Evolutionary conservation across 2,888 invertebrate species (phyloP).

Genomic region (Maniola hyperantus): DNA sequence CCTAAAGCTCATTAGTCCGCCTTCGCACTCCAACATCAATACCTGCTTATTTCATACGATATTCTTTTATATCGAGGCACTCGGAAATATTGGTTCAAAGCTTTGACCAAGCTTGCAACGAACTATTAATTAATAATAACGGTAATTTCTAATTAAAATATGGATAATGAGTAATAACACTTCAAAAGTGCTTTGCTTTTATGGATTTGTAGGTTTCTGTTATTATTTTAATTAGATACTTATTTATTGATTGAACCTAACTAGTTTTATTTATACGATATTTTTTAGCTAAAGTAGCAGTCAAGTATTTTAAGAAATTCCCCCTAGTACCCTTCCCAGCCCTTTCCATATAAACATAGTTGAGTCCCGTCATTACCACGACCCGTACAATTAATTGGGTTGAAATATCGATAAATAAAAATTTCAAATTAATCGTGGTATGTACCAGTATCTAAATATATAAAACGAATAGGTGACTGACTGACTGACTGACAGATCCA

Average conservation of each 20-base stretch:
- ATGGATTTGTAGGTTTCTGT: slow-evolving; percentile 10
- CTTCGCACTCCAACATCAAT: background rate
- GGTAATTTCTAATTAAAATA: slow-evolving; percentile 24
- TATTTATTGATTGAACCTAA: background rate
- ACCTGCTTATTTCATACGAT: slow-evolving; percentile 10
- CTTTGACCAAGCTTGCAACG: slow-evolving; percentile 5
- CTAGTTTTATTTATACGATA: no score
- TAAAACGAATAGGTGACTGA: no score
- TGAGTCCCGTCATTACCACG: no score
- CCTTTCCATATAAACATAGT: no score
- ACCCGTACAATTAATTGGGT: no score
- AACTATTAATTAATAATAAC: slow-evolving; percentile 13
- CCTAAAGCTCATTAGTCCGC: slow-evolving; percentile 13
- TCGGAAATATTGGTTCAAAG: slow-evolving; percentile 16
- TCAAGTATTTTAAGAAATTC: no score
- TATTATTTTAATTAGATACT: background rate
- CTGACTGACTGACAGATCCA: no score
- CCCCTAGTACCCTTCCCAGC: no score
- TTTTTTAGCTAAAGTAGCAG: no score
- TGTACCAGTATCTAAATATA: no score
- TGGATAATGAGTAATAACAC: slow-evolving; percentile 21
- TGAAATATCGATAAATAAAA: no score
- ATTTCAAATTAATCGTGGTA: no score
- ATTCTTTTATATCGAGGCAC: slow-evolving; percentile 14
- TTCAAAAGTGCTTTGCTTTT: background rate